Base-by-base conservation (phyloP, 1,140 invertebrate species). In the Zaprionus vittiger region DNA sequence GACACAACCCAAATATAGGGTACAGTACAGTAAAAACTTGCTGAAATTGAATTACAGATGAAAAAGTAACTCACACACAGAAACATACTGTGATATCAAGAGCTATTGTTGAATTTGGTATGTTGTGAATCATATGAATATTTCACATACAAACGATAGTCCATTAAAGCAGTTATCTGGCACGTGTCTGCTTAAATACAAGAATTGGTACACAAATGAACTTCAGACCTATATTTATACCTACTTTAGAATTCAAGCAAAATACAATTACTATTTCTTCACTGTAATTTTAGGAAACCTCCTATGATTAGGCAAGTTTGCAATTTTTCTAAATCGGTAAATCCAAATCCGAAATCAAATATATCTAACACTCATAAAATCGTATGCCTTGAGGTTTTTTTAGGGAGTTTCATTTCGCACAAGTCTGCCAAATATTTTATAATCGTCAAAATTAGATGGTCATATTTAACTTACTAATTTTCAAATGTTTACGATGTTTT, bases 381-480 rank as follows among this genome's bases (percentile, higher is more conserved):
- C 38, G 55, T 66, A 55, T 55, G 56, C 62, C 20, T 52, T 34
- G 20, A 20, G 55, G 15, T 61, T n/a, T 85, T 76, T 79, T 79
- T 61, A 11, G 37, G 57, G 14, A 63, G 20, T 57, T 79, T 66
- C 56, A 60, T 60, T 86, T 86, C 85, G 49, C 84, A 89, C 59
- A 49, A 60, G 22, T 41, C 60, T 74, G 85, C 41, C 75, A 89
- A 89, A 84, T 74, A 65, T 84, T 75, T 89, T 76, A 78, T 84
- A 72, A 66, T 62, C 70, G 49, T 76, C 64, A 60, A 60, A 76
- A 80, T 60, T 77, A 56, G 24, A 74, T 67, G 31, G 24, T 59
- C 66, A 68, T 66, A 84, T 77, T 84, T 15, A 84, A 81, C 81
- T 90, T 89, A 90, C 74, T 81, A 79, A 90, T 89, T 89, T 76